Conservation (phyloP, 2,888 invertebrate genomes). For the Eurytoma adleriae region DNA sequence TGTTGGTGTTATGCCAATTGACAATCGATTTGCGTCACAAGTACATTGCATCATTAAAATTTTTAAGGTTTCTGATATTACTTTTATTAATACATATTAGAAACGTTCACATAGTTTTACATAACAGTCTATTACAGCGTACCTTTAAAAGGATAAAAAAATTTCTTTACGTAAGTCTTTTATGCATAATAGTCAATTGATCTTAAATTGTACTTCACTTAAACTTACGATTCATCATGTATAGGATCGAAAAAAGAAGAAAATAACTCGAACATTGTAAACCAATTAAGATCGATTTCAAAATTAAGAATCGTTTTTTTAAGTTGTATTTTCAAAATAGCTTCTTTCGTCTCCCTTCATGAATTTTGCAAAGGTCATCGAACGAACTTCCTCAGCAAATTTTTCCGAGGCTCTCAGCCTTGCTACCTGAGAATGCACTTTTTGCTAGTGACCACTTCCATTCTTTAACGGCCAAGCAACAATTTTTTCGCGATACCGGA, state of each 20-base stretch:
- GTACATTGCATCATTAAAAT: too few species aligned
- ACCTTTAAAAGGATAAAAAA: slow-evolving; percentile 24
- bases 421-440: slow-evolving; percentile 27
- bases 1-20: too few species aligned
- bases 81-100: too few species aligned
- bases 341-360: not conserved
- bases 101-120: not conserved
- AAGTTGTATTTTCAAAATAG: not conserved
- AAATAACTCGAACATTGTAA: too few species aligned
- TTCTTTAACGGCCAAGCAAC: slow-evolving; percentile 25
- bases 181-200: not conserved
- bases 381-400: slow-evolving; percentile 14
- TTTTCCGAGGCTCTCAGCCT: slow-evolving; percentile 1
- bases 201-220: slow-evolving; percentile 1
- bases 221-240: not conserved
- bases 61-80: too few species aligned
- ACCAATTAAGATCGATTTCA: not conserved
- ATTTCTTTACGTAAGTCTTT: slow-evolving; percentile 18
- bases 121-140: slow-evolving; percentile 4
- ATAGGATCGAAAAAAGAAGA: too few species aligned
- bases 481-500: slow-evolving; percentile 19
- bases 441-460: slow-evolving; percentile 14
- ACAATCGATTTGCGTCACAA: too few species aligned
- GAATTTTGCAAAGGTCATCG: slow-evolving; percentile 36
- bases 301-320: not conserved